Conservation (phyloP, 1,140 invertebrate genomes). For the Euwallacea similis region DNA sequence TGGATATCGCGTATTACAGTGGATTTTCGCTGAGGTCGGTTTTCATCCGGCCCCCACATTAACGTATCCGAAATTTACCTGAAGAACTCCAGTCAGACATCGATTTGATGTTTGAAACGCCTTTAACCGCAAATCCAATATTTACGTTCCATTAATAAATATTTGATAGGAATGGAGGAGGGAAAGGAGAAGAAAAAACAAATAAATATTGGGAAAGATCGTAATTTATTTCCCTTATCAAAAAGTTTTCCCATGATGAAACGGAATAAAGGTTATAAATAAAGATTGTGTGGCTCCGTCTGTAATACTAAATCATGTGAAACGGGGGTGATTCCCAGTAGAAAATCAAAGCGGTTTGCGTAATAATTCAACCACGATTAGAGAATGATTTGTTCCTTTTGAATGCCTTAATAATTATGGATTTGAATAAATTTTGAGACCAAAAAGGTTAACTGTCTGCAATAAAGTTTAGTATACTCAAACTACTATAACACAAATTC, state of each 20-base stretch:
- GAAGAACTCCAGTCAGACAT: no score
- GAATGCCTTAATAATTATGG: no score
- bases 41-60: not conserved
- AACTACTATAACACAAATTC: no score
- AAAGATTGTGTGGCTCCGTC: slow-evolving; percentile 12
- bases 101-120: no score
- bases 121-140: no score
- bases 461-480: no score
- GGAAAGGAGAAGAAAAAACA: not conserved
- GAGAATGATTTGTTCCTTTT: not conserved
- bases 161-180: no score
- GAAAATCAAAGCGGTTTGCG: slow-evolving; percentile 9
- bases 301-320: slow-evolving; percentile 15
- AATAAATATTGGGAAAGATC: slow-evolving; percentile 15
- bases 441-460: no score
- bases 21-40: not conserved
- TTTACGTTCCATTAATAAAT: no score
- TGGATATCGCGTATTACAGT: not conserved
- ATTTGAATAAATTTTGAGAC: no score
- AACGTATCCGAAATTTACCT: no score
- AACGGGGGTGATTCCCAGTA: slow-evolving; percentile 1
- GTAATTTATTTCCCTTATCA: slow-evolving; percentile 11
- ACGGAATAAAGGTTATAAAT: slow-evolving; percentile 14
- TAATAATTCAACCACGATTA: slow-evolving; percentile 4
- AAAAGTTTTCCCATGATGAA: slow-evolving; percentile 17